Evolutionary conservation across 92 coral and sea anemone genomes (phyloP), one percentile per base, ranked within the genome.

Genomic region (Heteractis magnifica): DNA sequence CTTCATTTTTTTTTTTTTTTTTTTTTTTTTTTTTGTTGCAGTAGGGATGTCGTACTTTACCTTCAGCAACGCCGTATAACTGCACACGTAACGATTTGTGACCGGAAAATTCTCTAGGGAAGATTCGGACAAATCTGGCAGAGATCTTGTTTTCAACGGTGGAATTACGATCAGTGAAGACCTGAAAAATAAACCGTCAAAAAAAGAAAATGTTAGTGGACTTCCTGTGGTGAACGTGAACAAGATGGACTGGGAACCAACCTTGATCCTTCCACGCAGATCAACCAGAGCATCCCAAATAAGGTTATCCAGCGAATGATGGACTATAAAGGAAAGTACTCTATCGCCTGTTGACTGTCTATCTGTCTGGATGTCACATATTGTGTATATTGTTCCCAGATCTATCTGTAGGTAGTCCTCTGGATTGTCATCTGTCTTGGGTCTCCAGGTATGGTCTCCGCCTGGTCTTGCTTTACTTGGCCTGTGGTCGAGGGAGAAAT

Each of bases 381-480:
- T 15, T 10, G 81, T 77, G 50, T 77, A 77, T 14, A 13, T 53
- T 9, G 81, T 77, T 6, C 81, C 81, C 3, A 77, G 65, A 34
- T 77, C 81, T 19, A 77, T 77, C 70, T 77, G 81, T 3, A 77
- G 70, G 81, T 77, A 77, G 70, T 77, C 81, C 21, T 52, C 62
- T 20, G 23, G 81, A 70, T 77, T 77, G 13, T 44, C 41, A 51
- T 77, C 50, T 7, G 44, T 53, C 20, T 26, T 53, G 4, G 81
- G 81, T 6, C 65, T 62, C 81, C 81, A 77, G 3, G 51, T n/a
- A 53, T 23, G 50, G 34, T 58, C n/a, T 26, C 50, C 48, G 20
- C 60, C 58, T 51, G 16, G 19, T 56, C 81, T 52, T 23, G 81
- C 81, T 23, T 51, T 77, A 44, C 15, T 20, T 53, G 81, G 81